Evolutionary conservation across 1,140 invertebrate genomes (phyloP), one percentile per base, ranked within the genome.

Genomic region (Drosophila tsacasi): DNA sequence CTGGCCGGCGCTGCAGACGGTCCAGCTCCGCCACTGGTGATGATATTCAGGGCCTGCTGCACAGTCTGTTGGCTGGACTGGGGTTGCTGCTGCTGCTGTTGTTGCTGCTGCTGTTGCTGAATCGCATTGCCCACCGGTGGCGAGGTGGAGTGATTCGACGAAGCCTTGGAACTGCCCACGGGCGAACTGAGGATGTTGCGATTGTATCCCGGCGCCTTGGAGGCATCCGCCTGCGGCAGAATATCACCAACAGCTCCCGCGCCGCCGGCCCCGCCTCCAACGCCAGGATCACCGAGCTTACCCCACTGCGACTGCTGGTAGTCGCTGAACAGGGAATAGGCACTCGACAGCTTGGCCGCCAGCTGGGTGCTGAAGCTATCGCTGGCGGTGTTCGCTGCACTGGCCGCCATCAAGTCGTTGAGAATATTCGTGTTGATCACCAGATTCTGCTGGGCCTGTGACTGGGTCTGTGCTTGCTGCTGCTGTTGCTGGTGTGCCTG

Each of bases 271-370:
- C 23, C 25, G 13, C 93, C 93, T 3, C 73, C 66, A 35, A 40
- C 74, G 13, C 62, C 63, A 21, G 79, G 74, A 15, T 80, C 73
- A 0, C 58, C 83, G 7, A 83, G 47, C 95, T 95, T 85, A 95
- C 96, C 83, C 95, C 94, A 84, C 93, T 94, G 89, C 95, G 95
- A 81, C 94, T 95, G 86, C 47, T 89, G 84, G 96, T 96, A 91
- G 83, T 97, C 96, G 79, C 96, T 96, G 80, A 98, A 97, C 8
- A 97, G 94, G 2, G 96, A 96, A 92, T 97, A 98, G 73, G 97
- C 96, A 17, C 95, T 93, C 19, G 92, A 83, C 19, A 93, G 67
- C 55, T 93, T 93, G 25, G 90, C 78, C 40, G 86, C 81, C 42
- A 80, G 62, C 49, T 92, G 83, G 7, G 91, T 59, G 59, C 87